Evolutionary conservation across 2,888 invertebrate species (phyloP).

Genomic region (Lagria hirta): DNA sequence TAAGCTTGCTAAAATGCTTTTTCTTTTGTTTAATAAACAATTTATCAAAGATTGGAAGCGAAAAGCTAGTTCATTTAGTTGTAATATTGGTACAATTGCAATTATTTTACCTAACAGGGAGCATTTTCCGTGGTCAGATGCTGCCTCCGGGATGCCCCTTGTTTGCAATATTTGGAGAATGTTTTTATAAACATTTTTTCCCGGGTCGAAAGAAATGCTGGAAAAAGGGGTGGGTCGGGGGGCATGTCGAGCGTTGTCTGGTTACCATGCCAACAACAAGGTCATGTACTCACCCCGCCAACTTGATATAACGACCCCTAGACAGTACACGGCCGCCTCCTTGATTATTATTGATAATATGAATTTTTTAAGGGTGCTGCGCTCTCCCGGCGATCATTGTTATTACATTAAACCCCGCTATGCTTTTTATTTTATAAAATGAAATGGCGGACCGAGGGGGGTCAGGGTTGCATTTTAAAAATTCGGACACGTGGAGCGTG

Average conservation of each 20-base stretch:
- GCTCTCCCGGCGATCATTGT: slow-evolving; percentile 8
- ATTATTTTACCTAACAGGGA: too few relatives aligned
- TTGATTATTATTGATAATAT: slow-evolving; percentile 45
- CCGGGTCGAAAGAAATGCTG: slow-evolving; percentile 29
- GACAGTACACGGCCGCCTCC: slow-evolving; percentile 41
- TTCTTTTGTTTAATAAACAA: too few relatives aligned
- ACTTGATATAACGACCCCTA: slow-evolving; percentile 26
- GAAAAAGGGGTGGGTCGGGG: slow-evolving; percentile 11
- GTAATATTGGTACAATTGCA: too few relatives aligned
- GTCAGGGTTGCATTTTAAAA: slow-evolving; percentile 18
- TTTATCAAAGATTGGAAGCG: too few relatives aligned
- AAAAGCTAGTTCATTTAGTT: too few relatives aligned
- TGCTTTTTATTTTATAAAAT: too few relatives aligned
- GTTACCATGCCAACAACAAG: slow-evolving; percentile 53
- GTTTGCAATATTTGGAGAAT: slow-evolving; percentile 10
- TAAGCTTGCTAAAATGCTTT: too few relatives aligned
- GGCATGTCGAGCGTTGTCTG: slow-evolving; percentile 51
- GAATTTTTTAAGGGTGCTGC: slow-evolving; percentile 31
- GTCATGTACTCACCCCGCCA: slow-evolving; percentile 46
- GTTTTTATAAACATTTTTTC: slow-evolving; percentile 35
- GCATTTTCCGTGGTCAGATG: too few relatives aligned
- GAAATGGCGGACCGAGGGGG: slow-evolving; percentile 9
- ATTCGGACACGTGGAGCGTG: slow-evolving; percentile 13
- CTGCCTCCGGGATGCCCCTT: neutral
- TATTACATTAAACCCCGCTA: too few relatives aligned